Base-by-base conservation (phyloP, 2,797 vertebrate species). In the Hydrolagus colliei region DNA sequence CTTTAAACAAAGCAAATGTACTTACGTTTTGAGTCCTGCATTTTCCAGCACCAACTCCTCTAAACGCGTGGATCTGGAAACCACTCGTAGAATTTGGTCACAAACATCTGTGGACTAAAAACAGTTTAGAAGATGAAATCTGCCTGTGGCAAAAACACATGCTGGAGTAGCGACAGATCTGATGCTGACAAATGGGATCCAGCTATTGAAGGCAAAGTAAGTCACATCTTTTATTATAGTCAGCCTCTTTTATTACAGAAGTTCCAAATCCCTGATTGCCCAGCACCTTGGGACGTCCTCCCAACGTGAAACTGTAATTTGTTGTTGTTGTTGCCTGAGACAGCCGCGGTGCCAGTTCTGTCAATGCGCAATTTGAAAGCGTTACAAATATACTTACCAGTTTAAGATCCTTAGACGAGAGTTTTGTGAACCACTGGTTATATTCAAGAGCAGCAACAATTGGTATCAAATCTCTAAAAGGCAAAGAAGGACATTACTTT, bases 351-450 rank as follows among this genome's bases (percentile, higher is more conserved):
- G 41, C 41, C 6, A 6, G 41, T 6, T 3, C 41, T 6, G 3
- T 52, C 2, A 6, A 52, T 52, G 41, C 41, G 41, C 41, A 52
- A 6, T 52, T 3, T 52, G 41, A 52, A 52, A 16, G 52, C 13
- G 2, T 77, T 63, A 79, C 22, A 72, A 68, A 86, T 86, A 86
- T 89, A 94, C 96, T 95, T 89, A 98, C 97, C 95, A 98, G 94
- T 93, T 97, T 97, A 88, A 96, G 95, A 91, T 99, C 97, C 92
- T 97, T 98, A 18, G 96, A 96, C 87, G 96, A 96, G 87, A 99
- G 93, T 89, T 97, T 98, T 88, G 95, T 97, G 93, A 99, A 99
- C 97, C 97, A 99, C 91, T 97, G 97, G 92, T 98, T 99, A 87
- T 97, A 98, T 87, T 99, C 97, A 92, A 99, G 92, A 1, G 97